Evolutionary conservation across 2,888 invertebrate genomes (phyloP).

Genomic region (Melieria picta): DNA sequence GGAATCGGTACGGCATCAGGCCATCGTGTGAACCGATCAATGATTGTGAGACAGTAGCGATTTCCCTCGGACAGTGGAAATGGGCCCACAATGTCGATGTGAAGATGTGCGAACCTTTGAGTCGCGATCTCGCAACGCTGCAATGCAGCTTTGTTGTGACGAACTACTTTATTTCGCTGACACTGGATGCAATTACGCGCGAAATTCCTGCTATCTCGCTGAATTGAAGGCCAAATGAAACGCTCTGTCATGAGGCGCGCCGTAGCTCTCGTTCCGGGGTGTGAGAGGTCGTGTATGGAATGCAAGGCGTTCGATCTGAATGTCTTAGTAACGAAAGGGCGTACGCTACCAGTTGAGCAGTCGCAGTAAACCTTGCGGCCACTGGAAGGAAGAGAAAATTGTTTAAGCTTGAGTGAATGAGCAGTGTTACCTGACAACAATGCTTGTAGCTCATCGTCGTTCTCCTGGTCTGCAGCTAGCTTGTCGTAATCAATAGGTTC

Average conservation of each 20-base stretch:
- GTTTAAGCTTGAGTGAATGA: constrained; percentile 14
- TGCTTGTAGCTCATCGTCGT: constrained; percentile 32
- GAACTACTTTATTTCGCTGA: constrained; percentile 17
- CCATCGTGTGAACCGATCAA: constrained; percentile 11
- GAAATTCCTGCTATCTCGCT: constrained; percentile 40
- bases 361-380: too few species aligned
- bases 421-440: constrained; percentile 17
- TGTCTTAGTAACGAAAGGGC: constrained; percentile 39
- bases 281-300: constrained; percentile 37
- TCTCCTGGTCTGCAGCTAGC: constrained; percentile 33
- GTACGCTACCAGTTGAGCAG: constrained; percentile 19
- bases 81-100: constrained; percentile 63
- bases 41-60: not conserved
- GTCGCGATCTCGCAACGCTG: constrained; percentile 23
- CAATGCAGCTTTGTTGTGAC: constrained; percentile 2
- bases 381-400: constrained; percentile 34
- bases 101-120: constrained; percentile 18
- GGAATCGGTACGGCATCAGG: constrained; percentile 25
- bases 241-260: constrained; percentile 38
- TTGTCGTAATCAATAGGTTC: constrained; percentile 30
- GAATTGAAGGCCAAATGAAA: constrained; percentile 50
- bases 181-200: constrained; percentile 37
- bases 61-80: constrained; percentile 51
- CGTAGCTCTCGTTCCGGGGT: constrained; percentile 23
- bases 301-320: constrained; percentile 36